Conservation (phyloP, 2,113 vertebrate species). For the Microcebus murinus region DNA sequence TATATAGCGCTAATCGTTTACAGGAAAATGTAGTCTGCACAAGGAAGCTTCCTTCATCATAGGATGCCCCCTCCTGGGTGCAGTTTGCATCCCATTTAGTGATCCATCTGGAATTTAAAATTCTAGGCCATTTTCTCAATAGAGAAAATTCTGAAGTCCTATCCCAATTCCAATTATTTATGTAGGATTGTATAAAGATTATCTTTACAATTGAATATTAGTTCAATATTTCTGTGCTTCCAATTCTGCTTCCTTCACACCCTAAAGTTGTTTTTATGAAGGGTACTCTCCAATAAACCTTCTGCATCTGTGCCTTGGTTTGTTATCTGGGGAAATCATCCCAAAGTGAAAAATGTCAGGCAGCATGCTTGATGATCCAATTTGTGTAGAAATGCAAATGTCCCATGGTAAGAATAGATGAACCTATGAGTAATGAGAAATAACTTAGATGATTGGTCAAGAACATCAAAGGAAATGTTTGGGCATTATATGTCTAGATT, state of each 20-base stretch:
- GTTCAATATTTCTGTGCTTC: neutral
- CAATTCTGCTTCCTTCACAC: neutral
- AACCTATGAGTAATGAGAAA: neutral
- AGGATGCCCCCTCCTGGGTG: fast-evolving
- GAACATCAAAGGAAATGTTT: neutral
- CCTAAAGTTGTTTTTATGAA: neutral
- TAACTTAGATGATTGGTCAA: neutral
- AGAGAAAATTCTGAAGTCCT: neutral
- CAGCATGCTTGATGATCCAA: neutral
- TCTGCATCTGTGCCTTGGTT: neutral
- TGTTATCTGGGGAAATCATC: neutral
- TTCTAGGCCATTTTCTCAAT: neutral
- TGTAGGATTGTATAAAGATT: neutral
- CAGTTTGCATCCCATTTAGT: neutral
- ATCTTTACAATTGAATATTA: neutral
- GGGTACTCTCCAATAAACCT: neutral
- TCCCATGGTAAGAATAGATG: neutral
- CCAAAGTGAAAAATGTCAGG: neutral
- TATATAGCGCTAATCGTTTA: neutral
- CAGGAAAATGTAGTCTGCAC: neutral
- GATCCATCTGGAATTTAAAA: neutral
- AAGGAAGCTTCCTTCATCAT: neutral
- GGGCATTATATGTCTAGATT: neutral
- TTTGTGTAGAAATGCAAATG: neutral
- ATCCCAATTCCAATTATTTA: neutral